Percentiles rank a stretch among this genome's conserved stretches.
Conservation (phyloP, 2,113 vertebrate genomes). For the Spilogale gracilis region DNA sequence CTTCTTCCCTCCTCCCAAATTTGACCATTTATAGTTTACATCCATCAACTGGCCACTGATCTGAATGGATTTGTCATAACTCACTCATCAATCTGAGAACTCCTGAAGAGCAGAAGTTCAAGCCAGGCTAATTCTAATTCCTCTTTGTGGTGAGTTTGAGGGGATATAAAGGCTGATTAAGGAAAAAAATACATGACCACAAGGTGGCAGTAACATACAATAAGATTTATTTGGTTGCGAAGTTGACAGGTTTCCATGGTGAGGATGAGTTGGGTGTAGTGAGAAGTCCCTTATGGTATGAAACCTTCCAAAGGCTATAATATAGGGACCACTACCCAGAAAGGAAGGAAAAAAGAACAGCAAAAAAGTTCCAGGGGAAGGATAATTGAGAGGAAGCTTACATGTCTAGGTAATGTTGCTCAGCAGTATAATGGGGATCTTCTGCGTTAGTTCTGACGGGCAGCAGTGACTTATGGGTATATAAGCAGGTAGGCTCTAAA, state of each 20-base stretch:
- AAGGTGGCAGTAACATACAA: slow-evolving; percentile 29
- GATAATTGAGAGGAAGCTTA: background rate
- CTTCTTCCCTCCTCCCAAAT: background rate
- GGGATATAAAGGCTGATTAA: background rate
- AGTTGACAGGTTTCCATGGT: slow-evolving; percentile 16
- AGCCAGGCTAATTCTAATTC: background rate
- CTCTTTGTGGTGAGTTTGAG: background rate
- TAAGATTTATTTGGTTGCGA: slow-evolving; percentile 29
- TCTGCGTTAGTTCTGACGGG: slow-evolving; percentile 6
- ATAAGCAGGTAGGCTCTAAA: background rate
- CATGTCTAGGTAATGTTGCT: background rate
- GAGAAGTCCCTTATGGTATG: background rate
- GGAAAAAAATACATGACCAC: slow-evolving; percentile 14
- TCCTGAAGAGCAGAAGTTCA: background rate
- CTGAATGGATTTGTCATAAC: slow-evolving; percentile 49
- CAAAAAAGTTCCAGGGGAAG: background rate
- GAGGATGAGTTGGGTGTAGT: background rate
- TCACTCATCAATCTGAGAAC: background rate
- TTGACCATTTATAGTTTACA: background rate
- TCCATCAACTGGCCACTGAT: background rate
- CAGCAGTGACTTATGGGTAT: background rate
- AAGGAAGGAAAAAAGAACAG: background rate
- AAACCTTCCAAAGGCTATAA: background rate
- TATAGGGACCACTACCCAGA: background rate
- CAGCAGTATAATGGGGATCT: background rate